Conservation (phyloP, 2,113 vertebrate genomes). For the Entelurus aequoreus region DNA sequence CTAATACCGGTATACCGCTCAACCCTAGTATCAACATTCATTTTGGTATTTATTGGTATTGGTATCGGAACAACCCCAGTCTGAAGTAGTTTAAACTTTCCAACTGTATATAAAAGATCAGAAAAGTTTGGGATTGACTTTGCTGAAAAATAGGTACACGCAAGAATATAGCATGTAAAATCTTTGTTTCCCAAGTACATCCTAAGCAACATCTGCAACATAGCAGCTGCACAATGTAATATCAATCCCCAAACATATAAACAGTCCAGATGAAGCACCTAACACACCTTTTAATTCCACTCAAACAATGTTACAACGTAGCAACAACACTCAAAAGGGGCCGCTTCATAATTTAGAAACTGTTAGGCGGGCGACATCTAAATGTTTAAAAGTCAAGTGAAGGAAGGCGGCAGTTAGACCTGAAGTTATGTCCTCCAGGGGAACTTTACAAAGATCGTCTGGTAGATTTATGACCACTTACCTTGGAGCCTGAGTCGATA, state of each 20-base stretch:
- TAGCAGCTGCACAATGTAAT: constrained; percentile 20
- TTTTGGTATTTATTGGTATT: too few relatives aligned
- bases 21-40: too few relatives aligned
- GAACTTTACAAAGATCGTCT: constrained; percentile 67
- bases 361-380: constrained; percentile 53
- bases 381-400: constrained; percentile 72
- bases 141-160: not conserved
- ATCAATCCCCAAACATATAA: constrained; percentile 42
- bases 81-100: constrained; percentile 37
- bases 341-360: constrained; percentile 59
- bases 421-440: constrained; percentile 72
- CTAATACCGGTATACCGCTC: too few relatives aligned
- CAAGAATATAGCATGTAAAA: not conserved
- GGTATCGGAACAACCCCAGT: constrained; percentile 8
- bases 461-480: constrained; percentile 76
- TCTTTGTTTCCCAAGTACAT: constrained; percentile 13
- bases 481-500: constrained; percentile 69
- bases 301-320: constrained; percentile 41
- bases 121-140: not conserved
- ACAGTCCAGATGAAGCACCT: constrained; percentile 45
- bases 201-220: constrained; percentile 43
- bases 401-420: constrained; percentile 61
- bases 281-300: constrained; percentile 34
- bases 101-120: constrained; percentile 16
- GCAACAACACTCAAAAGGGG: constrained; percentile 44